These are phyloP conservation scores for Odocoileus virginianus DNA, from an alignment of 2,113 vertebrate genomes.

Conservation along the genomic window DNA sequence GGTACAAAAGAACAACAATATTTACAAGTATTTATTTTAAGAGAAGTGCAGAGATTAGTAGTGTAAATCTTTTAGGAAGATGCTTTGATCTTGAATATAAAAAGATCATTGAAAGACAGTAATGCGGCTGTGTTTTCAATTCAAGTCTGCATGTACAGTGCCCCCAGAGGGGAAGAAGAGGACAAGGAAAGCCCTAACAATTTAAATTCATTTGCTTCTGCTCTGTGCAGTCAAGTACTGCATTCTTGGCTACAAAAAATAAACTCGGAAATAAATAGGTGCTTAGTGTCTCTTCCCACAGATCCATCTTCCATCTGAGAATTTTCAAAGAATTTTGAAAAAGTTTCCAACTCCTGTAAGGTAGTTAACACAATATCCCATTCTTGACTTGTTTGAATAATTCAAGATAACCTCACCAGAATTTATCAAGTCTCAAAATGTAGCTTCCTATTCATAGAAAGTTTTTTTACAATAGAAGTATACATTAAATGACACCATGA, in stretches of 20 bases:
- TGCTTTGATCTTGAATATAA: conserved; percentile 2
- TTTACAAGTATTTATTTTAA: conserved; percentile 54
- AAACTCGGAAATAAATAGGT: neutral
- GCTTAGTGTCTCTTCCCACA: neutral
- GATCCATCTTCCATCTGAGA: neutral
- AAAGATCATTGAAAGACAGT: conserved; percentile 43
- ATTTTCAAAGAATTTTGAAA: neutral
- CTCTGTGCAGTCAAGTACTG: neutral
- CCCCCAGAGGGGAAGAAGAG: neutral
- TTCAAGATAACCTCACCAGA: neutral
- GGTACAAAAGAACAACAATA: neutral
- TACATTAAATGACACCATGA: neutral
- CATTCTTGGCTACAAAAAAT: neutral
- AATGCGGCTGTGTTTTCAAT: neutral
- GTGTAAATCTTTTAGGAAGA: conserved; percentile 43
- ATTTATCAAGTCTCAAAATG: neutral
- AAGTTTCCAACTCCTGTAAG: neutral
- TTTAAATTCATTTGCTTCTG: conserved; percentile 28
- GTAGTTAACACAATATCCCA: neutral
- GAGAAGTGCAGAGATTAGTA: conserved; percentile 38
- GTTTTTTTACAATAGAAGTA: neutral
- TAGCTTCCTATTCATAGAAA: neutral
- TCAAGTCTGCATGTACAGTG: neutral
- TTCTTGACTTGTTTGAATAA: neutral
- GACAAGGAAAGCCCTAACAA: neutral